A percentile compares a stretch with the other conserved stretches of the same genome.
phyloP scores from a whole-genome alignment of 2,888 invertebrate species.

The Drosophila neutralis region DNA sequence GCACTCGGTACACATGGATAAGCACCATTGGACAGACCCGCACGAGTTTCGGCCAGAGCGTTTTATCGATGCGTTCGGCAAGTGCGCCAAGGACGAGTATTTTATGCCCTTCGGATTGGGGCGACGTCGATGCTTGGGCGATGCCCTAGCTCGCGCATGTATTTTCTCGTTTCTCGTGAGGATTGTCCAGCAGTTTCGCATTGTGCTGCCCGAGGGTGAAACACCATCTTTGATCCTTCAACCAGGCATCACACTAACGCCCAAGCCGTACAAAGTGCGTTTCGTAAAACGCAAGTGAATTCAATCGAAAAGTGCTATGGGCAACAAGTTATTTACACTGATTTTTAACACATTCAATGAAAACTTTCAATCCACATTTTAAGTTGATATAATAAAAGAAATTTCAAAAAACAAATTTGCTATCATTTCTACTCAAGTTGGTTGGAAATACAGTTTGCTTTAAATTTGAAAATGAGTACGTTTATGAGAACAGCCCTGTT shows the following conservation, averaged over 20 bases:
- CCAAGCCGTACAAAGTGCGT: conserved; percentile 86
- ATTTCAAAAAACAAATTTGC: background rate
- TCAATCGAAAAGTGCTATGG: background rate
- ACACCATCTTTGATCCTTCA: conserved; percentile 85
- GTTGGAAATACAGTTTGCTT: background rate
- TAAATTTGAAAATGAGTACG: background rate
- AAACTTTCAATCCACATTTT: conserved; percentile 2
- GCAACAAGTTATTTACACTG: background rate
- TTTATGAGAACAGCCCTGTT: background rate
- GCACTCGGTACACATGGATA: conserved; percentile 87
- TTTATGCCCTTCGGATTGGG: conserved; percentile 86
- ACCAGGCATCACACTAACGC: conserved; percentile 86
- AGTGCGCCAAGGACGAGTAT: conserved; percentile 79
- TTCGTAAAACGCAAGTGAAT: conserved; percentile 70
- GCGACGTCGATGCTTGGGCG: conserved; percentile 88
- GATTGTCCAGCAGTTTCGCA: conserved; percentile 86
- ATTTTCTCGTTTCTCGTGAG: conserved; percentile 88
- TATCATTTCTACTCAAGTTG: background rate
- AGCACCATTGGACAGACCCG: conserved; percentile 87
- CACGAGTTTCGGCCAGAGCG: conserved; percentile 88
- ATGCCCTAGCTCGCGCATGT: conserved; percentile 87
- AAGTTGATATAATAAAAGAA: conserved; percentile 8
- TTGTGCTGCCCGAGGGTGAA: conserved; percentile 84
- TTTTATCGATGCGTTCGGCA: conserved; percentile 85
- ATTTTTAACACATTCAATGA: background rate